Base-by-base conservation (phyloP, 2,888 invertebrate species). In the Diarsia mendica region DNA sequence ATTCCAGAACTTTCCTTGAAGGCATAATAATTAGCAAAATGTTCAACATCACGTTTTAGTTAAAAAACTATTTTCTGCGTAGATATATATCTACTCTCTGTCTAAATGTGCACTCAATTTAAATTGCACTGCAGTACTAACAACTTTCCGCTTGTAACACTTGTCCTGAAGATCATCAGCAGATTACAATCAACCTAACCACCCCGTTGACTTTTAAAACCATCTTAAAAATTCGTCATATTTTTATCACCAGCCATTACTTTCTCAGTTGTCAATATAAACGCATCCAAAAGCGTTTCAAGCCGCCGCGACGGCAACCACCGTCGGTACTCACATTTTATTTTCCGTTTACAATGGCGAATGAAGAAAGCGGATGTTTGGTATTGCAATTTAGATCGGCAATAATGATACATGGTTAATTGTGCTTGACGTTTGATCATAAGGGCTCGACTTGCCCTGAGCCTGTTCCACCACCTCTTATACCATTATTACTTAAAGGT, bases 321-420 rank as follows among this genome's bases (percentile, higher is more conserved):
- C 72, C 67, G 83, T 81, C 78, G 80, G 83, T 84, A 81, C 88
- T 88, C 83, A 82, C 83, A 87, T 88, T 87, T 86, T 81, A 80
- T 80, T 85, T 81, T 82, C 83, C 82, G 87, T 89, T 72, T 84
- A 87, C 87, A 88, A 88, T 86, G 85, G 88, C 89, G 89, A 90
- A 89, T 85, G 89, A 91, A 92, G 93, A 91, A 92, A 93, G 92
- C 94, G 95, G 95, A 95, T 94, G 94, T 93, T 92, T 92, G 92
- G 91, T 91, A 92, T 93, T 94, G 94, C 94, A 95, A 95, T 95
- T 94, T 93, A 95, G 95, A 96, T 96, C 89, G 86, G 91, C 91
- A 91, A 91, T 90, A 89, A 89, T 89, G 95, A 95, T 95, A 96
- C 82, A 79, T 84, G 88, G 89, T 92, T 94, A 95, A 95, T 95